A percentile compares a stretch with the other conserved stretches of the same genome.
These are phyloP conservation scores for Chinchilla lanigera DNA, from an alignment of 2,113 vertebrate genomes.

Conservation along the genomic window DNA sequence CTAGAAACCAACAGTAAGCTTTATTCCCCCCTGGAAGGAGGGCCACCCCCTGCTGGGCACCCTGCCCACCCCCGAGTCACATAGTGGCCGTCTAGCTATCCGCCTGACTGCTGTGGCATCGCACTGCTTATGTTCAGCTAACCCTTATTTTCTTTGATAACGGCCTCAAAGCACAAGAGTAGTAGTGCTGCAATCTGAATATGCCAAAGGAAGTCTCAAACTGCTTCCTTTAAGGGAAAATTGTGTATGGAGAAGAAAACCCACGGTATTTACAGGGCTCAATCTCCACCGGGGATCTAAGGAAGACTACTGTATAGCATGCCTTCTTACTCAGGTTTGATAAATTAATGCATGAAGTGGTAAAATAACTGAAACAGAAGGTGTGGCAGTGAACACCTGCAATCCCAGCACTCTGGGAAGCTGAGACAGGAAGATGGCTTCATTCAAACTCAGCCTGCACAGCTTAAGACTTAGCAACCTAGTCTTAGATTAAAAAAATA, in stretches of 20 bases:
- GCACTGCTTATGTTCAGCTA: not conserved
- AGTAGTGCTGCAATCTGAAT: not conserved
- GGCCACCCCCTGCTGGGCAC: not conserved
- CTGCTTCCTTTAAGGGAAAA: not conserved
- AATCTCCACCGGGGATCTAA: not conserved
- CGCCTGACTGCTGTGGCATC: not conserved
- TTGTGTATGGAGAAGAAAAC: not conserved
- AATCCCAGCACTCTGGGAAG: not conserved
- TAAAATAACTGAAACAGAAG: not conserved
- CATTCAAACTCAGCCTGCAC: not conserved
- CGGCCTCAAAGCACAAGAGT: not conserved
- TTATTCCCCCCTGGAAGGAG: not conserved
- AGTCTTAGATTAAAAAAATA: not conserved
- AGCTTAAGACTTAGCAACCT: not conserved
- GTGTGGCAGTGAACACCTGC: not conserved
- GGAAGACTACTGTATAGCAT: not conserved
- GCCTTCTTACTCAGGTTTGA: not conserved
- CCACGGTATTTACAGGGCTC: not conserved
- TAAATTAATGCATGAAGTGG: not conserved
- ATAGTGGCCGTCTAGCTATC: not conserved
- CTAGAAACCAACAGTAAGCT: not conserved
- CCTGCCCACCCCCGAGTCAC: not conserved
- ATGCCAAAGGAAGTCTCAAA: not conserved
- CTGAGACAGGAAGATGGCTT: not conserved
- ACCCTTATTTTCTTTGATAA: not conserved